A percentile compares a stretch with the other conserved stretches of the same genome.
These are phyloP conservation scores for Drosophila triauraria DNA, from an alignment of 1,140 invertebrate species.

Conservation along the genomic window DNA sequence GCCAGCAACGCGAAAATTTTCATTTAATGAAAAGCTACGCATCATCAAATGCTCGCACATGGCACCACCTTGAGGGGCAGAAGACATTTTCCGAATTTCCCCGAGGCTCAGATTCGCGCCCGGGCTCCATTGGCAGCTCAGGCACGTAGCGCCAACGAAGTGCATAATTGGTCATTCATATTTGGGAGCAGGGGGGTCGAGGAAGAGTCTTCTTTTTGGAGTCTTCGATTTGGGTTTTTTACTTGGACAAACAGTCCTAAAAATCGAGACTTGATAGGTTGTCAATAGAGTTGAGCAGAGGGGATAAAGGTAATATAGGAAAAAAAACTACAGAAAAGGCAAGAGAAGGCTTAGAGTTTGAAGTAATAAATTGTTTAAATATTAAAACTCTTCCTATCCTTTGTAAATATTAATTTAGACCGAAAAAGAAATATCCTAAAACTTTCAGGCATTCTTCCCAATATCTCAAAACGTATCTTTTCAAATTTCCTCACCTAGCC, in stretches of 20 bases:
- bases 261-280: conserved; percentile 2
- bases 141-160: conserved; percentile 78
- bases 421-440: not conserved
- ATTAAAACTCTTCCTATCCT: not conserved
- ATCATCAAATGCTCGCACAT: conserved; percentile 77
- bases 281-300: not conserved
- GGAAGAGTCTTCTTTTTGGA: not conserved
- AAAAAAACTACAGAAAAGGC: not conserved
- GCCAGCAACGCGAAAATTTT: conserved; percentile 74
- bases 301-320: not conserved
- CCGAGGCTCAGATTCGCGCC: conserved; percentile 7
- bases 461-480: not conserved
- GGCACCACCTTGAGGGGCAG: conserved; percentile 33
- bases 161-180: conserved; percentile 83
- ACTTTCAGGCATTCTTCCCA: no score
- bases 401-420: not conserved
- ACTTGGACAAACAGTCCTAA: conserved; percentile 2
- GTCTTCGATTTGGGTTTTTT: conserved; percentile 2
- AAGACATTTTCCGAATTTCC: conserved; percentile 15
- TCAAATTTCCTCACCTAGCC: not conserved
- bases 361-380: not conserved
- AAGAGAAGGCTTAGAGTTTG: not conserved
- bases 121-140: conserved; percentile 60
- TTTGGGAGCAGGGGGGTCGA: conserved; percentile 39
- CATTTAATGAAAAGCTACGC: conserved; percentile 83